Percentiles rank a stretch among this genome's conserved stretches.
phyloP scores from a whole-genome alignment of 2,888 invertebrate species.

The Seira ritae region DNA sequence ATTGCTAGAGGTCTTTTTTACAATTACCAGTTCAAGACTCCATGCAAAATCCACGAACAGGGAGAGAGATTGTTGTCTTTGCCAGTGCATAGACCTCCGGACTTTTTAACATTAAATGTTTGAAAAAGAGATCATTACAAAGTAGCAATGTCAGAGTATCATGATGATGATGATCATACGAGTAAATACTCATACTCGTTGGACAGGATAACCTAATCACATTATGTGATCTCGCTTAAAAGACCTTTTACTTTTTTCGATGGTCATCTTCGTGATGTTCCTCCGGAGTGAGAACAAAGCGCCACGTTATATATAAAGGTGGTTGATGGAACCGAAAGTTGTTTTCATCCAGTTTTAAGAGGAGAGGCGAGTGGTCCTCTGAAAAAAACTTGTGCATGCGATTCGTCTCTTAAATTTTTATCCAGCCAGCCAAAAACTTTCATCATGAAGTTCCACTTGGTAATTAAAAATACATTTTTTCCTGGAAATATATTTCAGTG shows the following conservation, averaged over 20 bases:
- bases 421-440: slow-evolving; percentile 21
- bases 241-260: slow-evolving; percentile 9
- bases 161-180: neutral
- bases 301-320: slow-evolving; percentile 70
- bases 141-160: neutral
- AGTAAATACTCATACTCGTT: slow-evolving; percentile 11
- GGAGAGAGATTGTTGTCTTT: slow-evolving; percentile 10
- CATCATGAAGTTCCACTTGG: slow-evolving; percentile 64
- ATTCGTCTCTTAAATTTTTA: slow-evolving; percentile 8
- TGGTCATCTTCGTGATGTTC: neutral
- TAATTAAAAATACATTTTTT: slow-evolving; percentile 38
- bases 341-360: slow-evolving; percentile 70
- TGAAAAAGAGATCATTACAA: slow-evolving; percentile 23
- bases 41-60: slow-evolving; percentile 13
- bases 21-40: slow-evolving; percentile 27
- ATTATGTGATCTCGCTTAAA: slow-evolving; percentile 22
- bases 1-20: neutral
- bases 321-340: slow-evolving; percentile 70
- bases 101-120: neutral
- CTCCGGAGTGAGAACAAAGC: slow-evolving; percentile 17
- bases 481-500: neutral
- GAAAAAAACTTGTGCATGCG: slow-evolving; percentile 19
- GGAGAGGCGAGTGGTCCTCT: slow-evolving; percentile 22
- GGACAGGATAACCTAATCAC: slow-evolving; percentile 35
- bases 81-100: slow-evolving; percentile 56